Conservation (phyloP, 2,797 vertebrate species). For the Morus bassanus region DNA sequence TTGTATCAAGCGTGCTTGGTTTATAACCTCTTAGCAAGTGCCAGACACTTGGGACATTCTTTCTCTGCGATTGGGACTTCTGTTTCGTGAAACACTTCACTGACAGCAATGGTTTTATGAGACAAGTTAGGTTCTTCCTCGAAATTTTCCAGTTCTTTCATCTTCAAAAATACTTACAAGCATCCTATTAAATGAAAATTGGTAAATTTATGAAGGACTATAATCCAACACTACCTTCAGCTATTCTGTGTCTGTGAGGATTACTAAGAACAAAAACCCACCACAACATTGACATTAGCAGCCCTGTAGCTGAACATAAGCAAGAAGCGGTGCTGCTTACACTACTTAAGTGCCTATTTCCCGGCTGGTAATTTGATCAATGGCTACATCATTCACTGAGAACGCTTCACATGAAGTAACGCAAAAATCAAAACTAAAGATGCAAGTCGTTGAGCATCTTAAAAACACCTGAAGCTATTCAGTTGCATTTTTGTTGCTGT, state of each 20-base stretch:
- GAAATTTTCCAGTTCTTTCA: background rate
- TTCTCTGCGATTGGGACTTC: background rate
- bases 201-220: background rate
- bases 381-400: background rate
- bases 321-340: background rate
- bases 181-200: background rate
- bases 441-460: background rate
- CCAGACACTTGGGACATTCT: background rate
- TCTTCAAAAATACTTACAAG: background rate
- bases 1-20: background rate
- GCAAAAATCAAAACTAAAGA: background rate
- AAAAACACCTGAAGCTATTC: background rate
- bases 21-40: background rate
- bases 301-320: background rate
- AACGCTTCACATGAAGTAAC: background rate
- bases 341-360: background rate
- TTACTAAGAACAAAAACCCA: background rate
- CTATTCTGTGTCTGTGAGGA: background rate
- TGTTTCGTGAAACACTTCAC: background rate
- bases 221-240: background rate
- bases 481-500: background rate
- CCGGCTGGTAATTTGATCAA: background rate
- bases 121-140: background rate
- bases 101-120: background rate
- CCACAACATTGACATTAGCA: background rate